Conservation (phyloP, 2,113 vertebrate genomes). For the Morone saxatilis region DNA sequence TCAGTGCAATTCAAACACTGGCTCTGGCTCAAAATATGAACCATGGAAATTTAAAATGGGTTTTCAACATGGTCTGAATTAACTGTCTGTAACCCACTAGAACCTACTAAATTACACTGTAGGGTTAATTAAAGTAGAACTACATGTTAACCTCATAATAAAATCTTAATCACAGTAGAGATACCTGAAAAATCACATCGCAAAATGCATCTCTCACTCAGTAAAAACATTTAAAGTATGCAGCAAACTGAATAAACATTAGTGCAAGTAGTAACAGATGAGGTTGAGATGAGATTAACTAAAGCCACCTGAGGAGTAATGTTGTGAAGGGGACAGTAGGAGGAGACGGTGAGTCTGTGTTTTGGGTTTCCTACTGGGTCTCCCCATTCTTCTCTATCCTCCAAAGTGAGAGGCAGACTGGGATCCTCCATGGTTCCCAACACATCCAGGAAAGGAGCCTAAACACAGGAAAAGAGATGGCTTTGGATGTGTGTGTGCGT, state of each 20-base stretch:
- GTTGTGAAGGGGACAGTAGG: constrained; percentile 94
- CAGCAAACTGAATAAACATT: background rate
- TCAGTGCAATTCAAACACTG: background rate
- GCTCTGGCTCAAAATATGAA: background rate
- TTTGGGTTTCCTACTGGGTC: constrained; percentile 86
- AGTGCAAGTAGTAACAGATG: background rate
- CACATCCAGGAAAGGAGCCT: constrained; percentile 97
- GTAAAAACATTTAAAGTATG: background rate
- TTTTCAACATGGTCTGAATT: background rate
- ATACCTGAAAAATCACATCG: background rate
- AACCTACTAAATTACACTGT: background rate
- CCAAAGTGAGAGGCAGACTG: constrained; percentile 90
- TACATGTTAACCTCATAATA: background rate
- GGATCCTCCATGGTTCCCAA: constrained; percentile 92
- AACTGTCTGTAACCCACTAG: background rate
- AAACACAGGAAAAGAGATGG: constrained; percentile 2
- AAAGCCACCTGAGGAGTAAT: constrained; percentile 91
- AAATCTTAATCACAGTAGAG: background rate
- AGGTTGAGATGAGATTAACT: too few relatives aligned
- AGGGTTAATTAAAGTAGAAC: background rate
- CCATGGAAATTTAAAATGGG: background rate
- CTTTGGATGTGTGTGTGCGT: background rate
- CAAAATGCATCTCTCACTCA: background rate
- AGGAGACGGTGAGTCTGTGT: constrained; percentile 87
- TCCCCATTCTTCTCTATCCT: constrained; percentile 97